Conservation (phyloP, 1,140 invertebrate species). For the Papilio polytes region DNA sequence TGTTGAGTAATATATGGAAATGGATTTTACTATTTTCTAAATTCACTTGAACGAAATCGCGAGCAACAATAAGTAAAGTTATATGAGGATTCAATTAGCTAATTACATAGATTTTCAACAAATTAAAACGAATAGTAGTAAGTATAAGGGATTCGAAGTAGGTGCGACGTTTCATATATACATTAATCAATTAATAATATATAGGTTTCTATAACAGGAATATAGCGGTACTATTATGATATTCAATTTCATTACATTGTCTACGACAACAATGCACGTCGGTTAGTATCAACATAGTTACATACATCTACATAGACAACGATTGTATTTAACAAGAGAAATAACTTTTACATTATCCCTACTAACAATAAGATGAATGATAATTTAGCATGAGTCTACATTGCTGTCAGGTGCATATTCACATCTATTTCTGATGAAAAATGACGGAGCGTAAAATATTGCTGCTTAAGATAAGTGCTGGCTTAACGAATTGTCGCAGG, state of each 20-base stretch:
- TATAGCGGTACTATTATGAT: neutral
- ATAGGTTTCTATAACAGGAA: slow-evolving; percentile 10
- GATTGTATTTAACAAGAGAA: no score
- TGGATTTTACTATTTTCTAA: no score
- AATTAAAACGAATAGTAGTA: no score
- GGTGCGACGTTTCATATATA: neutral
- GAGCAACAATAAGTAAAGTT: no score
- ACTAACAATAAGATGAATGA: no score
- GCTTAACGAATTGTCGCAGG: neutral
- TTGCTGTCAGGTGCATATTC: neutral
- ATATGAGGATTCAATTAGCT: no score
- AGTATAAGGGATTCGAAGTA: no score
- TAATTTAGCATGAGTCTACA: no score
- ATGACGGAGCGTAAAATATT: neutral
- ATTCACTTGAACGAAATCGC: no score
- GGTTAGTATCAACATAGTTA: neutral
- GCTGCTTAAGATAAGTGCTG: neutral
- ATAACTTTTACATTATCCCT: no score
- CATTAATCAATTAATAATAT: neutral
- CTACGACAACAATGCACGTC: slow-evolving; percentile 15
- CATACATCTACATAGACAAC: neutral
- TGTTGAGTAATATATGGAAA: no score
- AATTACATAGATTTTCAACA: no score
- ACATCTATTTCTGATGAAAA: neutral
- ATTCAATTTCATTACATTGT: slow-evolving; percentile 22